These are phyloP conservation scores for Sebastes taczanowskii DNA, from an alignment of 2,797 vertebrate species.

Conservation along the genomic window DNA sequence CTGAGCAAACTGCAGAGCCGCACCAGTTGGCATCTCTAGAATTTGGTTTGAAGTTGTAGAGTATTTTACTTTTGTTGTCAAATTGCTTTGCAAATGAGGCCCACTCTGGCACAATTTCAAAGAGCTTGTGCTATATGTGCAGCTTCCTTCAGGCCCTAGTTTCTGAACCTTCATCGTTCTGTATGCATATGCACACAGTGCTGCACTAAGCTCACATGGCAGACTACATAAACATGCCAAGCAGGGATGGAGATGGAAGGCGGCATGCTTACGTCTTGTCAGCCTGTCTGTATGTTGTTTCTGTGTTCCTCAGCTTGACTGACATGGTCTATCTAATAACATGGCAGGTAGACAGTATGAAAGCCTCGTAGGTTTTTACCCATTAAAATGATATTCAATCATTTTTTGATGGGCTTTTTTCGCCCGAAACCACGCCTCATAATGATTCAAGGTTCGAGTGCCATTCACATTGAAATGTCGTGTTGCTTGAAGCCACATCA, in stretches of 20 bases:
- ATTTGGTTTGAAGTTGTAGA: slow-evolving; percentile 73
- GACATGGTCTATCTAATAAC: slow-evolving; percentile 77
- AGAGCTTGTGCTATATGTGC: slow-evolving; percentile 69
- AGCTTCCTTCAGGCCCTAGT: slow-evolving; percentile 72
- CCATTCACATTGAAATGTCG: slow-evolving; percentile 74
- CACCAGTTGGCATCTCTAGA: slow-evolving; percentile 61
- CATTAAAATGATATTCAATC: slow-evolving; percentile 85
- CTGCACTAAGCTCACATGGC: slow-evolving; percentile 73
- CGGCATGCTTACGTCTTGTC: slow-evolving; percentile 73
- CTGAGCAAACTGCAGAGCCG: slow-evolving; percentile 35
- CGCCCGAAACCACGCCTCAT: slow-evolving; percentile 75
- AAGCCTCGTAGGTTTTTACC: slow-evolving; percentile 75
- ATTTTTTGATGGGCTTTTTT: slow-evolving; percentile 76
- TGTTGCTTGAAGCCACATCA: slow-evolving; percentile 76
- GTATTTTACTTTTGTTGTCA: slow-evolving; percentile 78
- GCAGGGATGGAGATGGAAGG: slow-evolving; percentile 70
- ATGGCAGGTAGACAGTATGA: slow-evolving; percentile 79
- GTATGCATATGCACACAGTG: slow-evolving; percentile 73
- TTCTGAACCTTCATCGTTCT: slow-evolving; percentile 73
- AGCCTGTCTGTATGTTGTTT: slow-evolving; percentile 70
- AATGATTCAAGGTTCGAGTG: slow-evolving; percentile 70
- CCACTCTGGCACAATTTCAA: slow-evolving; percentile 77
- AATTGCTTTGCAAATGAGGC: slow-evolving; percentile 80
- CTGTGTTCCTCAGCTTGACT: slow-evolving; percentile 75
- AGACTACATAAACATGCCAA: slow-evolving; percentile 78